Evolutionary conservation across 2,888 invertebrate species (phyloP).

Genomic region (Tenodera sinensis): DNA sequence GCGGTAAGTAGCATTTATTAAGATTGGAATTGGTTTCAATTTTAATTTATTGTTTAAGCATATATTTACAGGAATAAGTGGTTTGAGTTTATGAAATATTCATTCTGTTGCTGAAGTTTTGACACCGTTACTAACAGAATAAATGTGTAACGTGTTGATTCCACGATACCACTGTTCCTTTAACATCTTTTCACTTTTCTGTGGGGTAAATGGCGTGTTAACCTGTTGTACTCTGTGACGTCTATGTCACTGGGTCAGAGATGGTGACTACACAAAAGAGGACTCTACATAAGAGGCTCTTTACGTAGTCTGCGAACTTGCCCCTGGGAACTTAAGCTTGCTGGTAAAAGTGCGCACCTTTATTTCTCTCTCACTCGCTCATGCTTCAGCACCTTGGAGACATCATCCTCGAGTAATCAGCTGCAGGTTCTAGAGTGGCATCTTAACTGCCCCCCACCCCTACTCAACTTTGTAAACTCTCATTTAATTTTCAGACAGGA

Average conservation of each 20-base stretch:
- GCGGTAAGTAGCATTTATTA: too few relatives aligned
- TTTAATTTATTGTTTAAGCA: too few relatives aligned
- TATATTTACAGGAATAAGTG: too few relatives aligned
- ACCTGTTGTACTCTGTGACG: neutral
- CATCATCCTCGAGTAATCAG: neutral
- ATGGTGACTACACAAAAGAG: neutral
- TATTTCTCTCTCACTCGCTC: neutral
- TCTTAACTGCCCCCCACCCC: neutral
- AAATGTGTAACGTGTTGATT: too few relatives aligned
- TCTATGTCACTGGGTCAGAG: neutral
- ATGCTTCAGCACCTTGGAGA: neutral
- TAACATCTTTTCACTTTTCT: too few relatives aligned
- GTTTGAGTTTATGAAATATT: too few relatives aligned
- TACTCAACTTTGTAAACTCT: neutral
- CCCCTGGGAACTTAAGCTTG: neutral
- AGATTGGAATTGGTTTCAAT: too few relatives aligned
- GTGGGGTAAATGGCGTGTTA: too few relatives aligned
- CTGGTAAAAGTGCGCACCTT: neutral
- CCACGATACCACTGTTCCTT: too few relatives aligned
- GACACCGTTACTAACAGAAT: too few relatives aligned
- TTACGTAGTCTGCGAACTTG: neutral
- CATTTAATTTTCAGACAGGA: neutral
- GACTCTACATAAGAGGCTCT: neutral
- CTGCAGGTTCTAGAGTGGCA: neutral
- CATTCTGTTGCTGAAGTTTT: too few relatives aligned